Base-by-base conservation (phyloP, 2,888 invertebrate species). In the Chelonus formosanus region DNA sequence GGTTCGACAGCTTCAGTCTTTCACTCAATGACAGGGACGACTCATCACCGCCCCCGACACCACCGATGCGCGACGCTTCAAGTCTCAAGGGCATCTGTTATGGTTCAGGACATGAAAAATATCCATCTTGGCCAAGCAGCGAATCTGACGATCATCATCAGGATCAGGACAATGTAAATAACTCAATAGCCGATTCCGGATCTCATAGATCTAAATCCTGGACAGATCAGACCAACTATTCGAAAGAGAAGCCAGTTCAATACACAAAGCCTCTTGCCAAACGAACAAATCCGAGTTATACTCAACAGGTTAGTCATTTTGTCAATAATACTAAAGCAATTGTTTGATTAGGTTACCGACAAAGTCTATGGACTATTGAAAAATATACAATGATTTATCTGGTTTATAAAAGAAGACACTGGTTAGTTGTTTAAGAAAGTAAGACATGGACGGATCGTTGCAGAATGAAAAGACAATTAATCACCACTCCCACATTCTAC, bases 41-140 rank as follows among this genome's bases (percentile, higher is more conserved):
- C 71, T 85, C 86, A 55, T 87, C 87, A 57, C 87, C 87, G 72
- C 87, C 88, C 35, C 87, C 88, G 50, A 86, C 87, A 69, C 88
- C 90, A 43, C 90, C 91, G 52, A 89, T 89, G 56, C 85, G 91
- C 74, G 90, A 91, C 83, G 87, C 90, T 36, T 89, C 90, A 69
- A 90, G 89, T 77, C 87, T 91, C 80, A 89, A 89, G 80, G 87
- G 88, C 73, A 87, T 89, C 76, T 88, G 88, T 75, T 90, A 90
- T 84, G 89, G 90, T 54, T 89, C 90, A 67, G 90, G 90, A 68
- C 91, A 91, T 85, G 91, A 91, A 82, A 91, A 91, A 80, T 91
- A 89, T 79, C 91, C 91, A 2, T 91, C 91, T 68, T 91, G 91
- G 91, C 91, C 92, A 10, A 8, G 32, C 34, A 90, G 90, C 71